A percentile compares a stretch with the other conserved stretches of the same genome.
phyloP scores from a whole-genome alignment of 2,797 vertebrate genomes.

The Oryzias sinensis region DNA sequence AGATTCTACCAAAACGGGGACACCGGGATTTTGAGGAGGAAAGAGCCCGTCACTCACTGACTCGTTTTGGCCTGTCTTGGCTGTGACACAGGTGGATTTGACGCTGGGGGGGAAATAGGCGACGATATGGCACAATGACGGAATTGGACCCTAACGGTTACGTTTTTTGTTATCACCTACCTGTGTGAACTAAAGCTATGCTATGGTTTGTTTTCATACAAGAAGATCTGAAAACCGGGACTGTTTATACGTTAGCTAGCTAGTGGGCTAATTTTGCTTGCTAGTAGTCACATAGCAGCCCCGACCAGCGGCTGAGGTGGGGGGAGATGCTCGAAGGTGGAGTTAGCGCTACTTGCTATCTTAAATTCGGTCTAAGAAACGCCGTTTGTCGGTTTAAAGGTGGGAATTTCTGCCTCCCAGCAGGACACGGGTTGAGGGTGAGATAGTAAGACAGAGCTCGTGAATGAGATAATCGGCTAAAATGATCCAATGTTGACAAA shows the following conservation, averaged over 20 bases:
- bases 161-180: background rate
- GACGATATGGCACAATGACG: constrained; percentile 24
- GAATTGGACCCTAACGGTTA: background rate
- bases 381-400: background rate
- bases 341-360: constrained; percentile 36
- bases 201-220: background rate
- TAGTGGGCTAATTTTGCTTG: constrained; percentile 74
- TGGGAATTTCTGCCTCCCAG: background rate
- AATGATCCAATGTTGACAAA: constrained; percentile 61
- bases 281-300: constrained; percentile 57
- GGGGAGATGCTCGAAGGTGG: constrained; percentile 63
- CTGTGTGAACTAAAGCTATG: rapidly evolving
- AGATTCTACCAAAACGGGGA: constrained; percentile 1
- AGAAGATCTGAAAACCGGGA: background rate
- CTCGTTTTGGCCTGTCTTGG: constrained; percentile 53
- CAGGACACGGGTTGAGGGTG: background rate
- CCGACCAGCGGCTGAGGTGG: constrained; percentile 47
- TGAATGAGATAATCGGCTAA: constrained; percentile 26
- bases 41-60: constrained; percentile 35
- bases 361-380: constrained; percentile 8
- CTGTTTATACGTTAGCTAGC: constrained; percentile 50
- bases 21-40: constrained; percentile 6
- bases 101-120: constrained; percentile 33
- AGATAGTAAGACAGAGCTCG: too few relatives aligned
- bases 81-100: constrained; percentile 71